phyloP scores from a whole-genome alignment of 2,888 invertebrate genomes.

The Amphimallon solstitiale region DNA sequence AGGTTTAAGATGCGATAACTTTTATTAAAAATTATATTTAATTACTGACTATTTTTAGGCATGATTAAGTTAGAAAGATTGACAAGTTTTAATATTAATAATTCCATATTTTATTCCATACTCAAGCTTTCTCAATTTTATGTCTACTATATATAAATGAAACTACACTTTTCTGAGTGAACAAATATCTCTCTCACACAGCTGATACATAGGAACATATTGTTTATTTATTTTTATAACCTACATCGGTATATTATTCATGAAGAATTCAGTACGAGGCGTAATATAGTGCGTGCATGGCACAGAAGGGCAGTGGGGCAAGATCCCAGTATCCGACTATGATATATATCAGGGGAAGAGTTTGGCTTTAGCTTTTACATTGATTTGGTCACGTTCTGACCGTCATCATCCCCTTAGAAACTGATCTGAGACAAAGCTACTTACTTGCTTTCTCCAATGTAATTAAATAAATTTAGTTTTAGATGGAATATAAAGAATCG shows the following conservation, averaged over 20 bases:
- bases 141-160: no score
- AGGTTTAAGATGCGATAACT: no score
- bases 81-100: no score
- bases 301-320: constrained; percentile 43
- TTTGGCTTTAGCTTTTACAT: constrained; percentile 51
- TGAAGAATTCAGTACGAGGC: constrained; percentile 10
- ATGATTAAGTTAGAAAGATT: no score
- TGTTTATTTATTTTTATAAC: constrained; percentile 31
- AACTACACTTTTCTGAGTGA: background rate
- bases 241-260: constrained; percentile 29
- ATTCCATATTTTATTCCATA: no score
- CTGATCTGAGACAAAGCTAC: constrained; percentile 37
- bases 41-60: no score
- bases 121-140: background rate
- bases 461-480: constrained; percentile 14
- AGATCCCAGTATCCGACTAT: constrained; percentile 37
- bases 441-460: constrained; percentile 19
- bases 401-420: constrained; percentile 45
- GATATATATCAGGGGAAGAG: constrained; percentile 46
- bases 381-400: constrained; percentile 54
- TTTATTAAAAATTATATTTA: no score
- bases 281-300: constrained; percentile 35
- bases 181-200: background rate
- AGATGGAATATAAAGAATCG: background rate
- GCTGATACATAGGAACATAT: background rate